Conservation (phyloP, 2,113 vertebrate genomes). For the pig (Sus scrofa) region T2T-Sscrofa CM000823.6:7961501-7962000, state of each 20-base stretch:
- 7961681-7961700: not conserved
- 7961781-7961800: accelerated
- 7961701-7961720: not conserved
- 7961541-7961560: not conserved
- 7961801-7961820: accelerated
- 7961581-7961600: not conserved
- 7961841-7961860: not conserved
- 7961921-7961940: not conserved
- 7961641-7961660: not conserved
- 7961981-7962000: no score
- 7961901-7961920: not conserved
- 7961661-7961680: accelerated
- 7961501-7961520: not conserved
- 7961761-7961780: no score
- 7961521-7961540: not conserved
- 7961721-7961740: not conserved
- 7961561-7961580: not conserved
- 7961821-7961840: accelerated
- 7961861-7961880: not conserved
- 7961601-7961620: not conserved
- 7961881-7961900: not conserved
- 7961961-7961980: accelerated
- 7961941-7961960: accelerated
- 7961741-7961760: not conserved
- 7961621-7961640: not conserved